Base-by-base conservation (phyloP, 2,113 vertebrate species). In the Xenopus laevis region DNA sequence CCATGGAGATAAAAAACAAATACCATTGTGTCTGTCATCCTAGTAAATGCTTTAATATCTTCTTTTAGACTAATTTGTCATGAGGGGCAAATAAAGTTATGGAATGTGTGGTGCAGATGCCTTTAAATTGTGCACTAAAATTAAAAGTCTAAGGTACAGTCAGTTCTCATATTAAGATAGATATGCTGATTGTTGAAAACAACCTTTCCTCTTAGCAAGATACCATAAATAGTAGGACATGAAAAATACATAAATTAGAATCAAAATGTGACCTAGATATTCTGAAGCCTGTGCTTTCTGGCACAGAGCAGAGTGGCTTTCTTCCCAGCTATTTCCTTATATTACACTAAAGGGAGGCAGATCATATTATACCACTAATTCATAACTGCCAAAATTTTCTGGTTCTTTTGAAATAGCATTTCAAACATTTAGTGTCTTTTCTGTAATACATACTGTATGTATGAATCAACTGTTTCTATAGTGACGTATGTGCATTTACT, bases 241-340 rank as follows among this genome's bases (percentile, higher is more conserved):
- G 67, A 69, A 76, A 76, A 76, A 77, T 77, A 70, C 74, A 77
- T 64, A 77, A 77, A 77, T 77, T 70, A 77, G 67, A 77, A 70
- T 77, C 44, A 77, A 70, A 71, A 77, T 77, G 66, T 77, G 74
- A 77, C 67, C 74, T 77, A 70, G 67, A 77, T 77, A 57, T 77
- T 63, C 67, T 46, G 59, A 69, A 30, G 58, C 27, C 52, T 64
- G 20, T 62, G 20, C 9, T 60, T 69, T 68, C 73, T 75, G 15
- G 27, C 67, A 70, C 27, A 27, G 18, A 70, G 20, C 64, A 27
- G 33, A 68, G 27, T 63, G 18, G 13, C 46, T 69, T 74, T 72
- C n/a, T 68, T 53, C n/a, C 50, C 62, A 15, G 65, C 27, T 70
- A 70, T 70, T 77, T 40, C n/a, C 50, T 63, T 77, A 30, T 70